Evolutionary conservation across 2,888 invertebrate species (phyloP), one percentile per base, ranked within the genome.

Genomic region (Brenthis ino): DNA sequence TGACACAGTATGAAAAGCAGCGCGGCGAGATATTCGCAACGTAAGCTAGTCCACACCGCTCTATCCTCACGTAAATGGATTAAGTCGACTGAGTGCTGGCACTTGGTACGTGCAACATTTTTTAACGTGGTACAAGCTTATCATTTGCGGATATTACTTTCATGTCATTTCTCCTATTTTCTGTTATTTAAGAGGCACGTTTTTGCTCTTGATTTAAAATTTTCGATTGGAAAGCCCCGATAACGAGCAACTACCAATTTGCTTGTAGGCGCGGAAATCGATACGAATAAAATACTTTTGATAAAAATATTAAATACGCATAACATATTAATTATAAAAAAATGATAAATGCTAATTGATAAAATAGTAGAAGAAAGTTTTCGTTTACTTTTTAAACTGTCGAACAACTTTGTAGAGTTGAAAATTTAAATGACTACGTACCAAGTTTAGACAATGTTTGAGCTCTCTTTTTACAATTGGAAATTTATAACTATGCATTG

Each of bases 101-200:
- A 47, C 64, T 70, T 20, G 20, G 20, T 20, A 68, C 68, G 70
- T 70, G 70, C 65, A 47, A 37, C 56, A 67, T 66, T 75, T 69
- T 74, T 75, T 68, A 74, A 74, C 66, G 64, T 67, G 67, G 70
- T 66, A 64, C 64, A 58, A 69, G 67, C 70, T 74, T 72, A 72
- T 74, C 69, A 70, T 70, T 50, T 50, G 33, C 50, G 69, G 69
- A 71, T 72, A 72, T 75, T 74, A 74, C 69, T 72, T 72, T 67
- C 66, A 64, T 70, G 69, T 68, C 69, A 69, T 72, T 74, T 68
- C 65, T 55, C 51, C 48, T 71, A 60, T 71, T 69, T 66, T 69
- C 33, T 66, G 51, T 68, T 68, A 63, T 68, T 70, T 63, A 56
- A 64, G 64, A 67, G 66, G 66, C 71, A 69, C 66, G 66, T 69